These are phyloP conservation scores for Drosophila kambysellisi DNA, from an alignment of 2,888 invertebrate species.

Conservation along the genomic window DNA sequence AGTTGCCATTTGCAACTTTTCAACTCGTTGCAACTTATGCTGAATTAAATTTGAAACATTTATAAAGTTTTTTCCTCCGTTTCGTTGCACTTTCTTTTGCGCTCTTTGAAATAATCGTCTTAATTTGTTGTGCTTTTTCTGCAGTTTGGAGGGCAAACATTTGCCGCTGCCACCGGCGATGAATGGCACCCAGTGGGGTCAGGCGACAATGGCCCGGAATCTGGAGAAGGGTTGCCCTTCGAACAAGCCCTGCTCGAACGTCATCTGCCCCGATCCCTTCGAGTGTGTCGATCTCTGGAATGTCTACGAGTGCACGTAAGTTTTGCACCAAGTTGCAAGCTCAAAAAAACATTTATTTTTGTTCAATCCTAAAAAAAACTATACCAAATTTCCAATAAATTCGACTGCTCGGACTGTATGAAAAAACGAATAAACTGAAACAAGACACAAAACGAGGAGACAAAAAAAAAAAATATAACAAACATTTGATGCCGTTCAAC, in stretches of 20 bases:
- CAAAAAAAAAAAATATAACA: conserved; percentile 26
- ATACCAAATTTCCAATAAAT: conserved; percentile 19
- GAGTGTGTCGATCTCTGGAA: conserved; percentile 99
- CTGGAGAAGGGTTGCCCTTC: conserved; percentile 96
- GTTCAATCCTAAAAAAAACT: conserved; percentile 45
- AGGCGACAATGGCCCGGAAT: conserved; percentile 96
- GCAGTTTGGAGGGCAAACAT: conserved; percentile 95
- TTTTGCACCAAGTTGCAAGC: conserved; percentile 84
- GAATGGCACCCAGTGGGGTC: conserved; percentile 98
- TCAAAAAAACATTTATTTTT: conserved; percentile 34
- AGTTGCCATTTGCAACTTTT: background rate
- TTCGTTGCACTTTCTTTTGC: background rate
- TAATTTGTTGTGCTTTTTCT: background rate
- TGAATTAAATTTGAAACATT: background rate
- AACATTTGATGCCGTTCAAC: conserved; percentile 27
- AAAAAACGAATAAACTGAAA: background rate
- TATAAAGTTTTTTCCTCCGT: background rate
- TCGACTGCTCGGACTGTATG: conserved; percentile 58
- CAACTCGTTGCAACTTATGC: background rate
- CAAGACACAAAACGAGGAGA: conserved; percentile 18
- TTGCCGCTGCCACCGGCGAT: conserved; percentile 97
- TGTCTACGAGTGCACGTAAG: conserved; percentile 99
- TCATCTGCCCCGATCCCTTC: conserved; percentile 96
- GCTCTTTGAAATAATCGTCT: background rate
- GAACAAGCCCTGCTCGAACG: conserved; percentile 97